phyloP scores from a whole-genome alignment of 2,888 invertebrate species.

The Meiosimyza platycephala region DNA sequence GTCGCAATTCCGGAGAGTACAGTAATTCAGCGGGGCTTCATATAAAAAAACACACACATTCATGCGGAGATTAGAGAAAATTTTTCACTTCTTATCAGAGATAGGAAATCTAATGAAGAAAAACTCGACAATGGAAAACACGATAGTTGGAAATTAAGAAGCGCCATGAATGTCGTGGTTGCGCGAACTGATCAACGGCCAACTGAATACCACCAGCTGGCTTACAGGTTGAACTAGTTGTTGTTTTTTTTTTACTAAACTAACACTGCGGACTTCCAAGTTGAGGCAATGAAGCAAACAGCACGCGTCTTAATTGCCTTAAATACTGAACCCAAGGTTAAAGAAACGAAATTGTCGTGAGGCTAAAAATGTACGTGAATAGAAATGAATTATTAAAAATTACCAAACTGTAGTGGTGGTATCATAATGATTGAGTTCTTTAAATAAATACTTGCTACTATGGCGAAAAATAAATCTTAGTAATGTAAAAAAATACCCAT shows the following conservation, averaged over 20 bases:
- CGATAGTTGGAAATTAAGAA: slow-evolving; percentile 29
- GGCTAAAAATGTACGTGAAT: no score
- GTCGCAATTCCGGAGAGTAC: no score
- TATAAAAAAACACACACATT: slow-evolving; percentile 11
- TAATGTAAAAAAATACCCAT: no score
- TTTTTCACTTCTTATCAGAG: slow-evolving; percentile 33
- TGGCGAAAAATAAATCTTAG: no score
- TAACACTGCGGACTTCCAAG: not conserved
- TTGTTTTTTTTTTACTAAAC: slow-evolving; percentile 3
- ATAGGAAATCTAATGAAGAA: slow-evolving; percentile 5
- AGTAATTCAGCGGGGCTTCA: not conserved
- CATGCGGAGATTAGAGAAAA: slow-evolving; percentile 20
- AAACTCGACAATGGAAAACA: slow-evolving; percentile 14
- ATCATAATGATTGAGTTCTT: no score
- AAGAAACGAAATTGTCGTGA: slow-evolving; percentile 30
- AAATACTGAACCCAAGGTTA: slow-evolving; percentile 63
- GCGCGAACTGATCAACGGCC: not conserved
- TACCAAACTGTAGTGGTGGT: no score
- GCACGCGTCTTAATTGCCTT: slow-evolving; percentile 66
- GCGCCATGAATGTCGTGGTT: slow-evolving; percentile 12
- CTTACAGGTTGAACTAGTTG: slow-evolving; percentile 8
- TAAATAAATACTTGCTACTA: no score
- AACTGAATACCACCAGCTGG: slow-evolving; percentile 8
- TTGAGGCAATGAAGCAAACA: slow-evolving; percentile 44
- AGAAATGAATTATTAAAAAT: no score